phyloP scores from a whole-genome alignment of 2,797 vertebrate genomes.

The Tiaroga cobitis region DNA sequence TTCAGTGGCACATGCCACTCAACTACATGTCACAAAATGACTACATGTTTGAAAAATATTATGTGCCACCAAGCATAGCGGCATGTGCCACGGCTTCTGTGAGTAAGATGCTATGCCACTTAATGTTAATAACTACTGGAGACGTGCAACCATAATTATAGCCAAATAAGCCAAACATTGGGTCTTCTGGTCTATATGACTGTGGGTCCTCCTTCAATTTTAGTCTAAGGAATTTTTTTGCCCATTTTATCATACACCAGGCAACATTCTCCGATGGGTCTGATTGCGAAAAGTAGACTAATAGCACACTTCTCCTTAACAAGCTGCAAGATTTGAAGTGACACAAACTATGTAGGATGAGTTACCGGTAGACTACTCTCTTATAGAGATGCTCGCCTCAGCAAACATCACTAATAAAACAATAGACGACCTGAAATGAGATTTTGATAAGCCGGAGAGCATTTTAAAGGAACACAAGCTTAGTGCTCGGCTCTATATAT shows the following conservation, averaged over 20 bases:
- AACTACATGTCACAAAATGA: not conserved
- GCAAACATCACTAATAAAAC: constrained; percentile 25
- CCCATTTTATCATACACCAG: not conserved
- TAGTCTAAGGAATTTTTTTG: not conserved
- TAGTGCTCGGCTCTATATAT: not conserved
- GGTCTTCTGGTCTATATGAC: not conserved
- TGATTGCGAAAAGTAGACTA: not conserved
- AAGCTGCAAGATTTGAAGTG: not conserved
- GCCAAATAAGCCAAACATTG: not conserved
- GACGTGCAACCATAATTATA: not conserved
- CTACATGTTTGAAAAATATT: not conserved
- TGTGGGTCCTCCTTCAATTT: not conserved
- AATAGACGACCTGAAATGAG: constrained; percentile 16
- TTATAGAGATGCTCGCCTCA: not conserved
- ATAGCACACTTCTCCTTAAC: constrained; percentile 18
- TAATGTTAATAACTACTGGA: not conserved
- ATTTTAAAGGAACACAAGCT: not conserved
- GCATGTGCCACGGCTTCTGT: not conserved
- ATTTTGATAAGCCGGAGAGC: not conserved
- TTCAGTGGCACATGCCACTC: not conserved
- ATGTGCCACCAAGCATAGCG: too few relatives aligned
- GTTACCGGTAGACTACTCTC: not conserved
- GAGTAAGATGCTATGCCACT: not conserved
- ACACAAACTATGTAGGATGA: not conserved
- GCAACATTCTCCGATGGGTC: not conserved